Evolutionary conservation across 2,797 vertebrate genomes (phyloP).

Genomic region (Brachymystax lenok): DNA sequence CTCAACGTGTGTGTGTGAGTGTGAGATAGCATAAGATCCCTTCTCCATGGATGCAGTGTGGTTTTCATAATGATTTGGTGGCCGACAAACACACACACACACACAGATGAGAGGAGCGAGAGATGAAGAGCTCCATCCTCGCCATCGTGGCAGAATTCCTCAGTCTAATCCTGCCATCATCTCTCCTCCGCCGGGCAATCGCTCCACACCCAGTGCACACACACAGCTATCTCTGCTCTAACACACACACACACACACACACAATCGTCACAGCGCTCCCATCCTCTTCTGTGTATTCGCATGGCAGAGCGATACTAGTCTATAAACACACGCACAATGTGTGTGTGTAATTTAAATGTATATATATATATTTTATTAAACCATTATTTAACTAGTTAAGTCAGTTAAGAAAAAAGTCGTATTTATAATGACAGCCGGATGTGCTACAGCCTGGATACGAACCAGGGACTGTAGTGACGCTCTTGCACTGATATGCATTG

Average conservation of each 20-base stretch:
- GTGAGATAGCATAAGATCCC: slow-evolving; percentile 62
- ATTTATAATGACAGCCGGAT: too few species aligned
- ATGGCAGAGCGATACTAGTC: not conserved
- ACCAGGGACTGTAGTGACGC: too few species aligned
- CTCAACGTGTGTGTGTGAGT: slow-evolving; percentile 32
- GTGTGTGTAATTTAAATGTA: too few species aligned
- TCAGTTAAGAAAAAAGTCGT: too few species aligned
- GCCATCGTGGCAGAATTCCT: slow-evolving; percentile 69
- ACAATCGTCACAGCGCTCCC: not conserved
- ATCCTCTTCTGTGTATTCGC: slow-evolving; percentile 18
- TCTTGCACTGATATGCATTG: too few species aligned
- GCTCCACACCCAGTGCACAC: slow-evolving; percentile 35
- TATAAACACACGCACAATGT: slow-evolving; percentile 7
- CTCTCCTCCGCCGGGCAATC: slow-evolving; percentile 74
- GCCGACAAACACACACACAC: not conserved
- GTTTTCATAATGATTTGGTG: slow-evolving; percentile 67
- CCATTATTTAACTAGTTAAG: too few species aligned
- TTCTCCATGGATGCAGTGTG: slow-evolving; percentile 24
- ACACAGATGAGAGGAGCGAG: not conserved
- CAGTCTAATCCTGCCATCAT: slow-evolving; percentile 78
- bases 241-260: too few species aligned
- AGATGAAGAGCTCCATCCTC: slow-evolving; percentile 57
- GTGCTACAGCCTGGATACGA: too few species aligned
- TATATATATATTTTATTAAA: too few species aligned
- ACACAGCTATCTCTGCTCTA: not conserved